Conservation (phyloP, 2,888 invertebrate genomes). For the Drosophila rellima region DNA sequence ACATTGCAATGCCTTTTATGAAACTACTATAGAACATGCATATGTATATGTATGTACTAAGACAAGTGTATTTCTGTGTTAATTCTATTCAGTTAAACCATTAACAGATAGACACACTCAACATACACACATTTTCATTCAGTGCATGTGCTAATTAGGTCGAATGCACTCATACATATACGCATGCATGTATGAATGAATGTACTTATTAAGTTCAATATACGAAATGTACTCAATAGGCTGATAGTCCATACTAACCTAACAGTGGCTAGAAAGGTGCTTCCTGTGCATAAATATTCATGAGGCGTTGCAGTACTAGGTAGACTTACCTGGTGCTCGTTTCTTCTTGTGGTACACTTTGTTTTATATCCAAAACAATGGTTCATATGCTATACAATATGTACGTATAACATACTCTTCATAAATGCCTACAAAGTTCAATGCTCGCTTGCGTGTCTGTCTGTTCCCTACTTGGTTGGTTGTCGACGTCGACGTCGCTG, state of each 20-base stretch:
- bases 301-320: background rate
- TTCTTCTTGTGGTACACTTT: conserved; percentile 15
- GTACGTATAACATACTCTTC: background rate
- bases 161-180: conserved; percentile 12
- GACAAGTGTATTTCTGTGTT: conserved; percentile 6
- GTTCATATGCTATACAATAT: conserved; percentile 5
- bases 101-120: background rate
- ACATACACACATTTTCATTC: background rate
- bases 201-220: conserved; percentile 3
- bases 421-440: conserved; percentile 38
- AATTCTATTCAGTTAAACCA: conserved; percentile 12
- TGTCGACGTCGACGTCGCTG: conserved; percentile 16
- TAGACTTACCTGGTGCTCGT: background rate
- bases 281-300: conserved; percentile 9
- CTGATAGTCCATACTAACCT: conserved; percentile 24
- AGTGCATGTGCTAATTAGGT: conserved; percentile 20
- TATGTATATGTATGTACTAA: background rate
- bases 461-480: conserved; percentile 27
- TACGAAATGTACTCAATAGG: conserved; percentile 22
- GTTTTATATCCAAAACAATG: conserved; percentile 13
- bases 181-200: background rate
- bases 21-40: background rate
- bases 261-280: conserved; percentile 24
- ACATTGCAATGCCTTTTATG: background rate
- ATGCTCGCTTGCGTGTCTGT: conserved; percentile 39